Evolutionary conservation across 1,140 invertebrate genomes (phyloP).

Genomic region (Penaeus japonicus): DNA sequence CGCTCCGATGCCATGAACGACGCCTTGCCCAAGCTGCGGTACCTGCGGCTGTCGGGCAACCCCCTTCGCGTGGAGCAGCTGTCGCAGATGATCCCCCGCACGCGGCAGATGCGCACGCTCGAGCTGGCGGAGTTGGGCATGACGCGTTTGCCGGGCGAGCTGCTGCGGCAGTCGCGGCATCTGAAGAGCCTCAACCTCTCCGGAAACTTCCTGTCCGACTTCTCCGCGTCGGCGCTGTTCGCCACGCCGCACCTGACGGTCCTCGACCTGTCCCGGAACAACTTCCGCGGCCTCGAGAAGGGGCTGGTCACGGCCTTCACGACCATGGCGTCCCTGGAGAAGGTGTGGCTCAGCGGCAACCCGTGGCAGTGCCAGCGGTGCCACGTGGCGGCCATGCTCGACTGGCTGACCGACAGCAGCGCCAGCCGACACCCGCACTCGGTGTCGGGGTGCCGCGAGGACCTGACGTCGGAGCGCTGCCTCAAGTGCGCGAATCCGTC

Average conservation of each 20-base stretch:
- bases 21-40: conserved; percentile 70
- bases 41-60: conserved; percentile 76
- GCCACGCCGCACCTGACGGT: conserved; percentile 66
- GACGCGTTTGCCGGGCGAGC: conserved; percentile 66
- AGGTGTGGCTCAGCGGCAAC: conserved; percentile 71
- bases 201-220: conserved; percentile 68
- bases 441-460: conserved; percentile 32
- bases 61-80: conserved; percentile 64
- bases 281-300: conserved; percentile 70
- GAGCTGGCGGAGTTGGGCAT: conserved; percentile 69
- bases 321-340: conserved; percentile 62
- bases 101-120: conserved; percentile 69
- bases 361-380: conserved; percentile 75
- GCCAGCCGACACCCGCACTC: conserved; percentile 50
- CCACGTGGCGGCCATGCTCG: conserved; percentile 61
- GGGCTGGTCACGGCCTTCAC: conserved; percentile 66
- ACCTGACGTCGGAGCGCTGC: conserved; percentile 33
- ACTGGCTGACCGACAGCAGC: conserved; percentile 60
- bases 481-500: conserved; percentile 48
- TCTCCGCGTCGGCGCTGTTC: conserved; percentile 67
- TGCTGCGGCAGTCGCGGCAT: conserved; percentile 68
- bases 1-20: conserved; percentile 71
- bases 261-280: conserved; percentile 73
- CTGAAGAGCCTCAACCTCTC: conserved; percentile 69
- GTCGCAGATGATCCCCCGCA: conserved; percentile 68